Conservation (phyloP, 2,888 invertebrate genomes). For the Melipona bicolor region DNA sequence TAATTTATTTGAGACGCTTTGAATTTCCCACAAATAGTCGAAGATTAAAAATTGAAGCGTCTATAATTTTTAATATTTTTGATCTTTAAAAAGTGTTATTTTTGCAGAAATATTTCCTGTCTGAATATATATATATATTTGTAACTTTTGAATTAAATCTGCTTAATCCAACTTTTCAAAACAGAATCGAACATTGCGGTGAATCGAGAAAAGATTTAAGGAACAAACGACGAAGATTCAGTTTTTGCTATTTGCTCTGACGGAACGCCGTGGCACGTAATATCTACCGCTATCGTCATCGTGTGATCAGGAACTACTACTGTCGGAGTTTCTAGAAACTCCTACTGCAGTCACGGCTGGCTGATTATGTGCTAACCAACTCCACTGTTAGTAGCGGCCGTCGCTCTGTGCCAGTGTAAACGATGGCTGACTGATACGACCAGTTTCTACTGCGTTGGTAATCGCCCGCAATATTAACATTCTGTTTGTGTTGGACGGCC, state of each 20-base stretch:
- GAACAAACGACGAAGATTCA: background rate
- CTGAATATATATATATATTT: too few relatives aligned
- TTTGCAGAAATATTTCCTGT: too few relatives aligned
- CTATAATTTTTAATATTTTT: background rate
- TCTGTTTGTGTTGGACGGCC: conserved; percentile 25
- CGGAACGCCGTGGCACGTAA: background rate
- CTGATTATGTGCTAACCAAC: conserved; percentile 41
- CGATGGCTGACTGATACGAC: conserved; percentile 51
- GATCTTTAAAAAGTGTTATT: too few relatives aligned
- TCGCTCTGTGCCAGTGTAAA: conserved; percentile 33
- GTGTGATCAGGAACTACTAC: conserved; percentile 33
- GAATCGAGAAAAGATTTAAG: too few relatives aligned
- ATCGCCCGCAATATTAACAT: conserved; percentile 40
- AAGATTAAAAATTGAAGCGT: background rate
- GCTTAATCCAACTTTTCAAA: too few relatives aligned
- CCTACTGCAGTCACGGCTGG: conserved; percentile 36
- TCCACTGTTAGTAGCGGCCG: conserved; percentile 24
- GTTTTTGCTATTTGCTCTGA: background rate
- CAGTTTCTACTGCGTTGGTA: conserved; percentile 50
- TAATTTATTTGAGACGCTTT: too few relatives aligned
- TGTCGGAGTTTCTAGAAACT: conserved; percentile 43
- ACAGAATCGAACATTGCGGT: too few relatives aligned
- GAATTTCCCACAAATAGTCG: too few relatives aligned
- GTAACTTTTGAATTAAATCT: too few relatives aligned
- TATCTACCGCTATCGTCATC: conserved; percentile 12